Evolutionary conservation across 2,113 vertebrate genomes (phyloP).

Genomic region (Bathybates hornii): DNA sequence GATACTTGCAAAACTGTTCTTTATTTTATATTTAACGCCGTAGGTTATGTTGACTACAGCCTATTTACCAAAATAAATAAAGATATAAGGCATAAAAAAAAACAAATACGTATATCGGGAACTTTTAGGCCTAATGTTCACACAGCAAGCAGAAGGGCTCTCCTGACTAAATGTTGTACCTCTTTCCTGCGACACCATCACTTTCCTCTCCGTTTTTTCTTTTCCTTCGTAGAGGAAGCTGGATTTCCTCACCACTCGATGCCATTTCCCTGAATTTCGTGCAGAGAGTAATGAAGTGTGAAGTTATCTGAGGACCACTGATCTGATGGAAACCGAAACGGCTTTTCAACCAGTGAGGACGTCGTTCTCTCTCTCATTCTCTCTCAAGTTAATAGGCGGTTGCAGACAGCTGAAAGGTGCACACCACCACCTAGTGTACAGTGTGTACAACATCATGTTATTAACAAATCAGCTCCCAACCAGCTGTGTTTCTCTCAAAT

Average conservation of each 20-base stretch:
- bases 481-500: not conserved
- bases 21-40: accelerated
- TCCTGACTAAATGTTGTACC: not conserved
- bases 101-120: not conserved
- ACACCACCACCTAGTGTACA: not conserved
- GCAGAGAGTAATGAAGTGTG: not conserved
- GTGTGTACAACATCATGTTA: not conserved
- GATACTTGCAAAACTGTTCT: not conserved
- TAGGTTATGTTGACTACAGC: not conserved
- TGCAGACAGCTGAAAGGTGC: not conserved
- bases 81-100: not conserved
- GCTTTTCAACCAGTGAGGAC: not conserved
- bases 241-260: not conserved
- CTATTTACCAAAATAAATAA: not conserved
- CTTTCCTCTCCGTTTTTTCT: not conserved
- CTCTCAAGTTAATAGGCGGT: not conserved
- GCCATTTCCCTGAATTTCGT: not conserved
- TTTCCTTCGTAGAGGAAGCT: not conserved
- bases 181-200: not conserved
- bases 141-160: not conserved
- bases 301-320: not conserved
- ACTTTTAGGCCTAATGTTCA: not conserved
- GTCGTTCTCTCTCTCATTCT: not conserved
- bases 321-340: not conserved
- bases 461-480: not conserved